Percentiles rank a stretch among this genome's conserved stretches.
phyloP scores from a whole-genome alignment of 2,888 invertebrate species.

The Cinara cedri region DNA sequence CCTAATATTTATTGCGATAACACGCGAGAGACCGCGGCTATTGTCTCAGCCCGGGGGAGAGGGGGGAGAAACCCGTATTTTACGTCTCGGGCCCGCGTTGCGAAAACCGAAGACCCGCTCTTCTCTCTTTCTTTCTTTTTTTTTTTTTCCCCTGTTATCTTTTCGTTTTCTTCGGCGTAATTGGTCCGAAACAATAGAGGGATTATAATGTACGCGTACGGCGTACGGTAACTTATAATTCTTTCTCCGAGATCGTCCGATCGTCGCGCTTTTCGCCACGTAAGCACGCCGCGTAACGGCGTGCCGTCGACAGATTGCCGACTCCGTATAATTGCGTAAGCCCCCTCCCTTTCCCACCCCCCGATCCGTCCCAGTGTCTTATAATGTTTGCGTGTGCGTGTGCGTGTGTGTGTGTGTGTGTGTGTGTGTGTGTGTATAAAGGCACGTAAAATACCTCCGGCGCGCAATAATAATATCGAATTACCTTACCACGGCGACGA shows the following conservation, averaged over 20 bases:
- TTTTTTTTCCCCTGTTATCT: no score
- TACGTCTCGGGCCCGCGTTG: not conserved
- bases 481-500: conserved; percentile 19
- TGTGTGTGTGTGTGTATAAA: not conserved
- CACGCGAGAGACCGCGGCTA: not conserved
- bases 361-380: not conserved
- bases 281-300: no score
- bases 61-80: not conserved
- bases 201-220: not conserved
- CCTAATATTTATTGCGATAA: no score
- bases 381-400: not conserved
- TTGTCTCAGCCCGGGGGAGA: no score
- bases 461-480: conserved; percentile 32
- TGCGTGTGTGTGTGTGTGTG: not conserved
- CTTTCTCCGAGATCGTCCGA: no score
- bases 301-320: not conserved
- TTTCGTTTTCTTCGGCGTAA: not conserved
- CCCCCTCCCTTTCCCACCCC: no score
- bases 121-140: no score
- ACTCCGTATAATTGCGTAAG: no score
- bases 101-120: conserved; percentile 17
- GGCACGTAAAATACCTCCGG: no score
- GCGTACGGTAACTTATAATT: no score
- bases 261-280: no score
- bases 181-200: conserved; percentile 30